These are phyloP conservation scores for Elmis aenea DNA, from an alignment of 2,888 invertebrate species.

Conservation along the genomic window DNA sequence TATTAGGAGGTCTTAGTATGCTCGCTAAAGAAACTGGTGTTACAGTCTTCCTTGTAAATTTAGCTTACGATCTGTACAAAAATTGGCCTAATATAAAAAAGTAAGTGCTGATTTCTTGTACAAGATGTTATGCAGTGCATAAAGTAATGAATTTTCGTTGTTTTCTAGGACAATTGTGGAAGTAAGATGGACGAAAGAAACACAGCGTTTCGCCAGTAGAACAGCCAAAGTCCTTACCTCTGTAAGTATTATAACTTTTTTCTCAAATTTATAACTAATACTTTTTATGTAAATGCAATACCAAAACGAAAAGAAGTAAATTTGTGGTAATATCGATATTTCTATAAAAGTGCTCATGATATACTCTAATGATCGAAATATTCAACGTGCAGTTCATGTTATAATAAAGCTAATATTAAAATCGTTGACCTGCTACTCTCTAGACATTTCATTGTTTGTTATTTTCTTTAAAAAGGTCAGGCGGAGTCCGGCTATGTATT, in stretches of 20 bases:
- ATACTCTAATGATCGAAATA: too few relatives aligned
- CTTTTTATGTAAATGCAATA: too few relatives aligned
- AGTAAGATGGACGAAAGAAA: constrained; percentile 57
- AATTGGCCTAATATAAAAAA: constrained; percentile 65
- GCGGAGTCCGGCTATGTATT: too few relatives aligned
- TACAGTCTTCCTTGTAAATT: constrained; percentile 72
- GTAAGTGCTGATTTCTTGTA: constrained; percentile 42
- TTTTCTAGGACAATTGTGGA: constrained; percentile 52
- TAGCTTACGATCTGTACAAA: constrained; percentile 71
- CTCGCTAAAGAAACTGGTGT: constrained; percentile 84
- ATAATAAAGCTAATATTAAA: too few relatives aligned
- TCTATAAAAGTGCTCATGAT: too few relatives aligned
- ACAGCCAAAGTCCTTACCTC: constrained; percentile 57
- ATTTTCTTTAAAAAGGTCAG: too few relatives aligned
- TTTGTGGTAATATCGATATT: too few relatives aligned
- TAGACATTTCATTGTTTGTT: too few relatives aligned
- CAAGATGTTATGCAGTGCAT: background rate
- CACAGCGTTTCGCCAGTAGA: constrained; percentile 56
- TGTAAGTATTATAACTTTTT: constrained; percentile 43
- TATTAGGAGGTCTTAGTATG: constrained; percentile 72
- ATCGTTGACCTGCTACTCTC: too few relatives aligned
- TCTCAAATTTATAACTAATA: background rate
- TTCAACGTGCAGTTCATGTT: too few relatives aligned
- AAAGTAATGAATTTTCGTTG: constrained; percentile 8
- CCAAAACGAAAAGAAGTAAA: too few relatives aligned